These are phyloP conservation scores for Scyliorhinus canicula DNA, from an alignment of 2,797 vertebrate species.

Conservation along the genomic window DNA sequence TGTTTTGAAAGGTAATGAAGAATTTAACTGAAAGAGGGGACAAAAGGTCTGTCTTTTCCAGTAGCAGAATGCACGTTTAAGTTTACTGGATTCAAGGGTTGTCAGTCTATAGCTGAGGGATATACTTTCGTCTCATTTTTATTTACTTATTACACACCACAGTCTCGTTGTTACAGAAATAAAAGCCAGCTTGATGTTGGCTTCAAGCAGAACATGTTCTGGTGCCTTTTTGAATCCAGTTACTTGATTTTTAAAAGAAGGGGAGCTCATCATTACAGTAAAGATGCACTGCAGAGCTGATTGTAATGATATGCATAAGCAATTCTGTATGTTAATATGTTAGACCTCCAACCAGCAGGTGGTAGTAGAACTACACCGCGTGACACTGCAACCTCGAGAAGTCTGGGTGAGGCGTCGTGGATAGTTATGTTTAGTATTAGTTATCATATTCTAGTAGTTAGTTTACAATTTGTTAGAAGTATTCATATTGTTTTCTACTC, in stretches of 20 bases:
- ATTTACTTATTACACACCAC: conserved; percentile 38
- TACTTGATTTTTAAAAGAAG: conserved; percentile 38
- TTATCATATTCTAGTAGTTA: too few relatives aligned
- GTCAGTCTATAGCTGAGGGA: not conserved
- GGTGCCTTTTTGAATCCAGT: conserved; percentile 33
- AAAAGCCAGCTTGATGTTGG: conserved; percentile 35
- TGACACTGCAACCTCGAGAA: too few relatives aligned
- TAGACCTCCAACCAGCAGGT: too few relatives aligned
- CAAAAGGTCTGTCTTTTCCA: not conserved
- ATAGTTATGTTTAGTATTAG: too few relatives aligned
- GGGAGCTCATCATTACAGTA: not conserved
- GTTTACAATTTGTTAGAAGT: too few relatives aligned
- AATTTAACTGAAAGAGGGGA: not conserved
- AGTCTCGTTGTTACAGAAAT: conserved; percentile 39
- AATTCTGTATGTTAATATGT: too few relatives aligned
- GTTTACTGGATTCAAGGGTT: not conserved
- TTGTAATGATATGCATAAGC: too few relatives aligned
- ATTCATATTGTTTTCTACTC: too few relatives aligned
- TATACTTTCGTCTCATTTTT: conserved; percentile 21
- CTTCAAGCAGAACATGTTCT: conserved; percentile 34
- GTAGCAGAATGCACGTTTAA: not conserved
- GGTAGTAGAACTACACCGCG: too few relatives aligned
- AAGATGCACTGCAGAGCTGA: not conserved
- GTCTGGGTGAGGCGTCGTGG: too few relatives aligned
- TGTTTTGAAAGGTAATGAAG: not conserved